These are phyloP conservation scores for Caenorhabditis sp. DNA, from an alignment of 2,888 invertebrate genomes.

Conservation along the genomic window DNA sequence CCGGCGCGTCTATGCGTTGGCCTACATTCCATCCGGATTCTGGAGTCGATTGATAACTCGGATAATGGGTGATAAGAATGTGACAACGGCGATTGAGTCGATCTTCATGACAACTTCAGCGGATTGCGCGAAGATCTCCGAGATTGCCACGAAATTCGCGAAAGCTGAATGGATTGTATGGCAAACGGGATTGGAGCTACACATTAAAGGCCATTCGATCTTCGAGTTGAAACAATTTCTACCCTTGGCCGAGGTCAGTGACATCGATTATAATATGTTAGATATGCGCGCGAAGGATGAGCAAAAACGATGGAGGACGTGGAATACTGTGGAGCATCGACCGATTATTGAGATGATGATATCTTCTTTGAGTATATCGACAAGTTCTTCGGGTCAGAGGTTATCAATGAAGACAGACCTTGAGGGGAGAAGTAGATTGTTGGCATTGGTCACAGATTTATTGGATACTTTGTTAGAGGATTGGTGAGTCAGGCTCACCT, in stretches of 20 bases:
- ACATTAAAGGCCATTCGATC: slow-evolving; percentile 81
- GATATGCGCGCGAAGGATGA: slow-evolving; percentile 55
- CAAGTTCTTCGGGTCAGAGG: slow-evolving; percentile 23
- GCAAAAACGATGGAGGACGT: slow-evolving; percentile 59
- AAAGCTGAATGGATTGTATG: slow-evolving; percentile 85
- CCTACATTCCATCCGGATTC: slow-evolving; percentile 96
- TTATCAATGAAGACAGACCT: slow-evolving; percentile 49
- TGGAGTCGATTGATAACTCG: slow-evolving; percentile 90
- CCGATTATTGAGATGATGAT: slow-evolving; percentile 62
- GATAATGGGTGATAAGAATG: slow-evolving; percentile 61
- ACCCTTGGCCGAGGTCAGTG: slow-evolving; percentile 59
- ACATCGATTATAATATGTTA: slow-evolving; percentile 62
- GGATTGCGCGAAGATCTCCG: slow-evolving; percentile 19
- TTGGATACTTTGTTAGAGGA: slow-evolving; percentile 94
- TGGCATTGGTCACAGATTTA: slow-evolving; percentile 90
- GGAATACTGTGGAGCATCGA: slow-evolving; percentile 34
- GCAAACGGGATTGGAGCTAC: slow-evolving; percentile 85
- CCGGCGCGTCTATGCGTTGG: slow-evolving; percentile 77
- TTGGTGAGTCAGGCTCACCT: no score
- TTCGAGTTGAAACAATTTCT: slow-evolving; percentile 84
- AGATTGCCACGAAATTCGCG: slow-evolving; percentile 33
- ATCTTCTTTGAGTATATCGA: slow-evolving; percentile 45
- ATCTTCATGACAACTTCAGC: slow-evolving; percentile 46
- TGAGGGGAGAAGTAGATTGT: slow-evolving; percentile 72
- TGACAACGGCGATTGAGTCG: slow-evolving; percentile 43